Conservation (phyloP, 2,888 invertebrate species). For the Theristus sp. region DNA sequence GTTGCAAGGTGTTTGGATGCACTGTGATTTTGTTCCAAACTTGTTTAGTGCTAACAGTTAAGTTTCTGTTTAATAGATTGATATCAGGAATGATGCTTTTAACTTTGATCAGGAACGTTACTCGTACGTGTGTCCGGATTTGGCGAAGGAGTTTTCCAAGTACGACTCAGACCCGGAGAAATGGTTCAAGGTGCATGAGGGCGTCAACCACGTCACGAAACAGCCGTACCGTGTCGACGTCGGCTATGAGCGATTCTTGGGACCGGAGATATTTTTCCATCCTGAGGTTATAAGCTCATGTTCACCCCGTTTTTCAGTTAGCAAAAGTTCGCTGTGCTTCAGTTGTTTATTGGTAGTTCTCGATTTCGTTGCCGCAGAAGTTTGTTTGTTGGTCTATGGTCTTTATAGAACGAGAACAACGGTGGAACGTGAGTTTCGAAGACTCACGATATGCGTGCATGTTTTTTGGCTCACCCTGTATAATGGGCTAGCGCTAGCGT, state of each 20-base stretch:
- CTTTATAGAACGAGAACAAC: too few species aligned
- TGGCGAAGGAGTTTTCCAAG: constrained; percentile 95
- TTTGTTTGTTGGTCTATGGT: too few species aligned
- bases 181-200: constrained; percentile 71
- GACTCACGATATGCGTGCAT: too few species aligned
- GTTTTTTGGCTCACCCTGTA: too few species aligned
- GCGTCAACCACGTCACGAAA: constrained; percentile 74
- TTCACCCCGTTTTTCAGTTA: too few species aligned
- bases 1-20: not conserved
- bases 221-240: constrained; percentile 80
- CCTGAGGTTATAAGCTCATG: constrained; percentile 63
- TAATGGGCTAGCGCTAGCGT: too few species aligned
- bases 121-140: constrained; percentile 95
- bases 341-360: not conserved
- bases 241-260: constrained; percentile 86
- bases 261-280: constrained; percentile 98
- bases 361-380: not conserved
- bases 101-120: constrained; percentile 50
- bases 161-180: constrained; percentile 85
- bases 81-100: not conserved
- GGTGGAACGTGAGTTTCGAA: too few species aligned
- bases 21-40: not conserved
- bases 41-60: not conserved
- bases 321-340: too few species aligned
- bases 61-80: too few species aligned